Base-by-base conservation (phyloP, 1,140 invertebrate genomes). In the Brachionus sp. region DNA sequence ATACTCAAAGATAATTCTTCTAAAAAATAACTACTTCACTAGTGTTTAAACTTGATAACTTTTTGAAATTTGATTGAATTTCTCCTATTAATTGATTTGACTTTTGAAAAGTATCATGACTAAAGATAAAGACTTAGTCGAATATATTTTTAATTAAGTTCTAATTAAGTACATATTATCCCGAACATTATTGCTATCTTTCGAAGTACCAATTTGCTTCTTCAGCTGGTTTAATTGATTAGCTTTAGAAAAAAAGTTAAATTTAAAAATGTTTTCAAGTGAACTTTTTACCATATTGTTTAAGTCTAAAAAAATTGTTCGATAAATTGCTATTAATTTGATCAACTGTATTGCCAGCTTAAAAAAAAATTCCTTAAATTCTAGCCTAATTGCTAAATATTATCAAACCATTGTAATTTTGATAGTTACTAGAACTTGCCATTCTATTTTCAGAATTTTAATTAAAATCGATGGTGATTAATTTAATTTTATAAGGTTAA, bases 101-200 rank as follows among this genome's bases (percentile, higher is more conserved):
- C 25, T 75, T 75, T 75, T 75, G 70, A 75, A 75, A 75, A 29
- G 44, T 46, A 6, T 50, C 44, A 25, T 75, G 70, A n/a, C 70
- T 75, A 25, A 46, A 68, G 12, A 68, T 46, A 75, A n/a, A 75
- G 4, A 33, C 10, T 1, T 23, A 46, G 44, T 46, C 10, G 19
- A 29, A 35, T 33, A 25, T 46, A 25, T 75, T 13, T 35, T 5
- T 46, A 42, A 10, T 13, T 44, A 10, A 80, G 35, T 35, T 13
- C 12, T 19, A n/a, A n/a, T n/a, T n/a, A n/a, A n/a, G n/a, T n/a
- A 80, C 77, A 80, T 80, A 25, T 66, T 80, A 23, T 19, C 35
- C 2, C 77, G 29, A 13, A 64, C 13, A 12, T 57, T 6, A 16
- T 37, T 29, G 7, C 16, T 64, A 29, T 80, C 77, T 80, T 80